Base-by-base conservation (phyloP, 2,888 invertebrate genomes). In the Meiosimyza platycephala region DNA sequence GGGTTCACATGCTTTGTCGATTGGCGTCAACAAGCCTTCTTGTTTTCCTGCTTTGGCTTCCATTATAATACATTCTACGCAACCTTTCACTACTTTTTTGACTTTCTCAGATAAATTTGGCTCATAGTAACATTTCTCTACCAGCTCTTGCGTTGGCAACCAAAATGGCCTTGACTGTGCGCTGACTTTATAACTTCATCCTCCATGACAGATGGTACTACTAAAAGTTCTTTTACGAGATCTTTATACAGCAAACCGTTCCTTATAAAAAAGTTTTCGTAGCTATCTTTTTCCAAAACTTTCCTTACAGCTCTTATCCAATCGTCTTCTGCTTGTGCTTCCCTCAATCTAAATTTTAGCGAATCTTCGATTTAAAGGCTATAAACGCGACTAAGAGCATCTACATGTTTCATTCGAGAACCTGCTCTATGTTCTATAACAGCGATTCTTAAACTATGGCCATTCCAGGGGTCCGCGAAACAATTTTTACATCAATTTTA, bases 131-230 rank as follows among this genome's bases (percentile, higher is more conserved):
- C 82, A 79, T 62, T 77, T 77, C 16, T 71, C 75, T 4, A 84
- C 62, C 2, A 74, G 18, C 22, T 82, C 79, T 16, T 72, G 76
- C 1, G 75, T 73, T 79, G 11, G 72, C 28, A n/a, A 0, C 76
- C 76, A 77, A 85, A 85, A 78, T 86, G 84, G 50, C 85, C 84
- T 47, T 77, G 76, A n/a, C n/a, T n/a, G n/a, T n/a, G n/a, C n/a
- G n/a, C n/a, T n/a, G n/a, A n/a, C n/a, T n/a, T n/a, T n/a, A n/a
- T 51, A 81, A 70, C 51, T 15, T 60, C 60, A 6, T 60, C 15
- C 33, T 60, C 51, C 60, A 70, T 70, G 16, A 3, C 7, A 4
- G n/a, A 33, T n/a, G 69, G 60, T 15, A 60, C n/a, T 0, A 70
- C 60, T 13, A 70, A 12, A 9, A 70, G 16, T 33, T 60, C 1